Evolutionary conservation across 2,888 invertebrate species (phyloP), one percentile per base, ranked within the genome.

Genomic region (Rutpela maculata): DNA sequence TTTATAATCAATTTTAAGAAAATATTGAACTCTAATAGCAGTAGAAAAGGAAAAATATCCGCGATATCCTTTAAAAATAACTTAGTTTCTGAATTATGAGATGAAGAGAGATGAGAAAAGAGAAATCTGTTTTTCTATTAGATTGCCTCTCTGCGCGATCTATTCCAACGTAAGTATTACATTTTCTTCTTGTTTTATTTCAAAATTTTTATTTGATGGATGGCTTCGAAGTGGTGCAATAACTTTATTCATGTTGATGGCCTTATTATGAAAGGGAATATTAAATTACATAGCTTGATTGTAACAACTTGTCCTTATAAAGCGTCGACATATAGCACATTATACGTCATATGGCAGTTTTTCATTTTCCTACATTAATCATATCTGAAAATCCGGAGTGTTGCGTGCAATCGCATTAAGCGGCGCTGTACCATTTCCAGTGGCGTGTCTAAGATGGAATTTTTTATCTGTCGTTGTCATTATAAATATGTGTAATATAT

Each of bases 331-430:
- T 81, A 80, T 78, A 78, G 73, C 81, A 80, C 82, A 69, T 81
- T 78, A 75, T 82, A 81, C 82, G 80, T 81, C 81, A 80, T 78
- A 80, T 79, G 81, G 81, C 77, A 81, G 77, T 82, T 82, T 80
- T 81, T 81, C 80, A 80, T 81, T 84, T 84, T 83, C 80, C 77
- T 78, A 78, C 81, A 84, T 84, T 82, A 83, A 82, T 84, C 82
- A 81, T 81, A 77, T 72, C 63, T 68, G 76, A 75, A 79, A 79
- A 79, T 77, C 79, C 69, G 17, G 50, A n/a, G 50, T 50, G 63
- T 26, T 65, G 65, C 26, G n/a, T 62, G 62, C 62, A 62, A 60
- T 19, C 22, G 60, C 60, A 60, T 60, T 60, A 19, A 56, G 18
- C 18, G 4, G 22, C 11, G 59, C 59, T 50, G 50, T 50, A 50